A percentile compares a stretch with the other conserved stretches of the same genome.
Evolutionary conservation across 2,797 vertebrate genomes (phyloP).

Genomic region (Pangasius sanitwongsei): DNA sequence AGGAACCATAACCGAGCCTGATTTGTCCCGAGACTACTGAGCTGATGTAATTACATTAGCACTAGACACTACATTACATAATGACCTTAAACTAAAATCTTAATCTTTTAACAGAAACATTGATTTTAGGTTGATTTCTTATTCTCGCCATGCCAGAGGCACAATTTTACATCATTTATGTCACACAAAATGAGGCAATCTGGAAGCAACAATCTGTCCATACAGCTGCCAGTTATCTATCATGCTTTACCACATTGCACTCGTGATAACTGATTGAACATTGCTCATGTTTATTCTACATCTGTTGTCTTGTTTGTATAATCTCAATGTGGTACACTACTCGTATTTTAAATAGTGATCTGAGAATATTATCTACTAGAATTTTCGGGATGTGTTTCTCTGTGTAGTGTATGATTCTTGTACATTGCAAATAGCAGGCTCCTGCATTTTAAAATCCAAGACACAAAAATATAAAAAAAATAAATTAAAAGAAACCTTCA

Average conservation of each 20-base stretch:
- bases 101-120: not conserved
- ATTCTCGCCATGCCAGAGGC: not conserved
- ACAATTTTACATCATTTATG: not conserved
- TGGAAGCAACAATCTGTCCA: slow-evolving; percentile 21
- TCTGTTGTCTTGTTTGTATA: not conserved
- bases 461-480: not conserved
- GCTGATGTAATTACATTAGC: not conserved
- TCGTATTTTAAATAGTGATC: not conserved
- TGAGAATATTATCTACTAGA: not conserved
- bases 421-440: not conserved
- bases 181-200: slow-evolving; percentile 29
- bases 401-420: not conserved
- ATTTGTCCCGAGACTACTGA: not conserved
- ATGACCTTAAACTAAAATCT: not conserved
- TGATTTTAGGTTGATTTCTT: not conserved
- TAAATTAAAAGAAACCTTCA: not conserved
- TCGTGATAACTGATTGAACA: not conserved
- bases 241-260: slow-evolving; percentile 8
- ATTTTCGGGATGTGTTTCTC: not conserved
- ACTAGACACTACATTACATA: not conserved
- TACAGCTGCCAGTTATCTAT: not conserved
- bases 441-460: not conserved
- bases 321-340: not conserved
- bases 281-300: not conserved
- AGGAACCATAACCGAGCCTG: not conserved